A percentile compares a stretch with the other conserved stretches of the same genome.
These are phyloP conservation scores for Gorsachius magnificus DNA, from an alignment of 2,797 vertebrate genomes.

Conservation along the genomic window DNA sequence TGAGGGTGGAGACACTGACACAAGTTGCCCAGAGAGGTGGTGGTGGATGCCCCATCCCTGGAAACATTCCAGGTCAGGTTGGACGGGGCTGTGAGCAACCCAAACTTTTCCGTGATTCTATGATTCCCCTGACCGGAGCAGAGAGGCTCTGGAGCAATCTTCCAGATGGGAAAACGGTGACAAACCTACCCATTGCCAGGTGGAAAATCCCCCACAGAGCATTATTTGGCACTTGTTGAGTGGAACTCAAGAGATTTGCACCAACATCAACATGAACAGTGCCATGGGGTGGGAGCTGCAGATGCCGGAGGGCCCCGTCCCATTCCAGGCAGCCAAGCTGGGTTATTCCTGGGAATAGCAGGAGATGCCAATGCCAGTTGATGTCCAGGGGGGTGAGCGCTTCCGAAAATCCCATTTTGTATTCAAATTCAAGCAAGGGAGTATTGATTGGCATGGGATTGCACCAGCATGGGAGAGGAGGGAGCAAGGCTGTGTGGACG, in stretches of 20 bases:
- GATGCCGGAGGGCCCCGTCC: fast-evolving
- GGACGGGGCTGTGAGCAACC: background rate
- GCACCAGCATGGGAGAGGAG: background rate
- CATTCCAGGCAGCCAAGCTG: background rate
- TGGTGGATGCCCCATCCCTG: background rate
- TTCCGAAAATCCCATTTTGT: background rate
- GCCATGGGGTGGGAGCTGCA: background rate
- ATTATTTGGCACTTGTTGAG: background rate
- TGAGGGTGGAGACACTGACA: background rate
- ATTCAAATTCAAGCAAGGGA: background rate
- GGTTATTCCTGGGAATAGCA: background rate
- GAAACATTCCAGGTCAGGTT: background rate
- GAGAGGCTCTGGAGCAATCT: background rate
- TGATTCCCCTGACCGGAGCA: background rate
- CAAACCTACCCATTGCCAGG: background rate
- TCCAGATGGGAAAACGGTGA: background rate
- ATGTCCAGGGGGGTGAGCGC: background rate
- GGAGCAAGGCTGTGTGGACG: fast-evolving
- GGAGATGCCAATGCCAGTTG: background rate
- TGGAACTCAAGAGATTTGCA: background rate
- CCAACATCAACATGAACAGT: background rate
- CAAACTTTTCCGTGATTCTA: background rate
- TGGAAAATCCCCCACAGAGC: background rate
- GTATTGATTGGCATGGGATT: fast-evolving
- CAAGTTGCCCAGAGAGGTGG: background rate